Evolutionary conservation across 2,113 vertebrate species (phyloP), one percentile per base, ranked within the genome.

Genomic region (Plotosus lineatus): DNA sequence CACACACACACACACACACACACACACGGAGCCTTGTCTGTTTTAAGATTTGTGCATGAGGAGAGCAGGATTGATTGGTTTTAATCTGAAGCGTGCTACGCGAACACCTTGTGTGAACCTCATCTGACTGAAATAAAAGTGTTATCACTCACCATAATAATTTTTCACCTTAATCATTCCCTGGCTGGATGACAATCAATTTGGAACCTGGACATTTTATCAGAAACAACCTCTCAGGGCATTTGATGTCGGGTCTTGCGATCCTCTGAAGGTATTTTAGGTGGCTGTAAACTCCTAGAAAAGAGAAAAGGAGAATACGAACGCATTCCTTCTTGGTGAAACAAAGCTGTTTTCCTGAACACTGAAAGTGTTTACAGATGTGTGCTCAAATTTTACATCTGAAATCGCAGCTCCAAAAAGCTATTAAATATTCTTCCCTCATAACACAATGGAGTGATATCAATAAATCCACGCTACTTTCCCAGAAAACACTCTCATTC

Each of bases 331-430:
- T 79, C 81, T 81, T 63, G 83, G 83, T 89, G 85, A 89, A 86
- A 85, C 77, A 79, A 86, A 82, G 82, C 83, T 84, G 78, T 85
- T 87, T 88, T 80, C 81, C 77, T 42, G 51, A 83, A 55, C 76
- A 66, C 60, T 85, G 42, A 82, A 87, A 88, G 85, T 85, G 82
- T 87, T 88, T 87, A 85, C 87, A 89, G 84, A 88, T 88, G 87
- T 86, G 87, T 78, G 73, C 82, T 87, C 80, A 82, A 81, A 82
- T 80, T 78, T 84, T 81, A 86, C 77, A 82, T 84, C 74, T 83
- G 23, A 86, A 79, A 72, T 83, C 42, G 63, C 58, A 77, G 50
- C 53, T 80, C 80, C 80, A 72, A 78, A 86, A 23, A 71, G 3
- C 53, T 81, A 38, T 77, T 78, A 48, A 83, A 83, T 56, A 81